Conservation (phyloP, 2,797 vertebrate genomes). For the Sarcophilus harrisii region DNA sequence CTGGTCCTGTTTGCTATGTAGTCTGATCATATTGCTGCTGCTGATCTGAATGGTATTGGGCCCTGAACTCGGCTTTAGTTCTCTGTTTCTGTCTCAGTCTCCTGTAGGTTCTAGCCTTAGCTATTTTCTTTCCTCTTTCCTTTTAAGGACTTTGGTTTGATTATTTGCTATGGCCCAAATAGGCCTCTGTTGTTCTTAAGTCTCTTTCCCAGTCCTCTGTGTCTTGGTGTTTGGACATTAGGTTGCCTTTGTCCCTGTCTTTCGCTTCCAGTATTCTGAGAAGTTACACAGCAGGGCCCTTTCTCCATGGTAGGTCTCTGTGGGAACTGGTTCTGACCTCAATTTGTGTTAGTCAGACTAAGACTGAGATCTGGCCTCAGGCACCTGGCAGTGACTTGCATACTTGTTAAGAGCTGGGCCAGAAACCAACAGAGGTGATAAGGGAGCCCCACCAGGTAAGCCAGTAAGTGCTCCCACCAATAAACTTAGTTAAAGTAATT, state of each 20-base stretch:
- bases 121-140: neutral
- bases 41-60: neutral
- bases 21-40: neutral
- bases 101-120: neutral
- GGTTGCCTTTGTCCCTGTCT: neutral
- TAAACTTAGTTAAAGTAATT: neutral
- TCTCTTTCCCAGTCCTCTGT: neutral
- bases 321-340: neutral
- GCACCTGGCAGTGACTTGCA: neutral
- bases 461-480: neutral
- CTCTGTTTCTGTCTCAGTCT: neutral
- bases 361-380: neutral
- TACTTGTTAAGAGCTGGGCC: neutral
- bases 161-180: neutral
- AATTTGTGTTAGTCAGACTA: neutral
- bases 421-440: neutral
- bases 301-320: neutral
- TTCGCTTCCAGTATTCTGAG: neutral
- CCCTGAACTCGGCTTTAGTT: neutral
- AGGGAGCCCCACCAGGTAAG: neutral
- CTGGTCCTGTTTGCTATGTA: neutral
- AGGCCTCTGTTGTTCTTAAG: neutral
- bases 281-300: neutral
- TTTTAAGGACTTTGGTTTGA: neutral
- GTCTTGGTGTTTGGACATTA: neutral